A percentile compares a stretch with the other conserved stretches of the same genome.
phyloP scores from a whole-genome alignment of 2,113 vertebrate species.

The Antigone vipio region DNA sequence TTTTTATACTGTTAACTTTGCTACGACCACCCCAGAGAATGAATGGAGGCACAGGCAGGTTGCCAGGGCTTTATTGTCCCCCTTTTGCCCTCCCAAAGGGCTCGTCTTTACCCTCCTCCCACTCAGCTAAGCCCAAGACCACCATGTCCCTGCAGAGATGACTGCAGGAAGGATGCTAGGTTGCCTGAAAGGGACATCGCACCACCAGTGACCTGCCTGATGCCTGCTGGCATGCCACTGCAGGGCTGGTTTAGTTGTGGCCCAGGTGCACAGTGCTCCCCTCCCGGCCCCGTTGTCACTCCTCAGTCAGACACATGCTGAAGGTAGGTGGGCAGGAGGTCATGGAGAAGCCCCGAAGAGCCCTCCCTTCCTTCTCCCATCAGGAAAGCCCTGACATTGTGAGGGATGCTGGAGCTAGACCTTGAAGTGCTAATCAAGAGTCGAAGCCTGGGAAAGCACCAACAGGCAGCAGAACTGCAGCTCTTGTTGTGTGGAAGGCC shows the following conservation, averaged over 20 bases:
- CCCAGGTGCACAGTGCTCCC: not conserved
- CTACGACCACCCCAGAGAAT: not conserved
- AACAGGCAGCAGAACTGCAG: not conserved
- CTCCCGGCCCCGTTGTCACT: not conserved
- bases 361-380: not conserved
- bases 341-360: accelerated
- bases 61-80: not conserved
- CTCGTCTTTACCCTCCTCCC: not conserved
- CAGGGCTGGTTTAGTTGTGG: not conserved
- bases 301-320: not conserved
- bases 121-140: not conserved
- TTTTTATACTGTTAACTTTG: conserved; percentile 1
- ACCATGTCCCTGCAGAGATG: accelerated
- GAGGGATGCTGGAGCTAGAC: not conserved
- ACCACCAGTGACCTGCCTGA: not conserved
- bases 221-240: not conserved
- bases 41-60: not conserved
- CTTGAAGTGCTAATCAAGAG: not conserved
- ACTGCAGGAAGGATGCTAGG: not conserved
- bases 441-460: not conserved
- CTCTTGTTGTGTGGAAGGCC: not conserved
- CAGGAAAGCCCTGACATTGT: not conserved
- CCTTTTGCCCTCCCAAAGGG: not conserved
- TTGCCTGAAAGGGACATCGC: not conserved
- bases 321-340: not conserved